Percentiles rank a stretch among this genome's conserved stretches.
These are phyloP conservation scores for Cotesia vestalis DNA, from an alignment of 1,140 invertebrate genomes.

Conservation along the genomic window DNA sequence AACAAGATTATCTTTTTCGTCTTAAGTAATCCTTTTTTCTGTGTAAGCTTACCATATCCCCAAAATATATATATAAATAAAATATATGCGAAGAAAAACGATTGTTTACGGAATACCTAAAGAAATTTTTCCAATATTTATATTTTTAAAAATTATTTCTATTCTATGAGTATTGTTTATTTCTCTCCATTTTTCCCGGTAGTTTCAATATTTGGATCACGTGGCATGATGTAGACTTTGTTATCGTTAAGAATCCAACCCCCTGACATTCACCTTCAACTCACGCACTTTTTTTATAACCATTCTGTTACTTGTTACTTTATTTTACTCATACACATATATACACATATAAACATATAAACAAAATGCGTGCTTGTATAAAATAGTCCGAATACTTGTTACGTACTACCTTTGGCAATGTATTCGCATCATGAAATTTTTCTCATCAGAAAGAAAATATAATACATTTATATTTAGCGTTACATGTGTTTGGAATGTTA, in stretches of 20 bases:
- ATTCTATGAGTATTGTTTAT: neutral
- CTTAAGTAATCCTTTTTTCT: too few relatives aligned
- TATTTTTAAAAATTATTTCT: too few relatives aligned
- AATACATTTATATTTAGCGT: neutral
- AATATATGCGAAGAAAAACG: too few relatives aligned
- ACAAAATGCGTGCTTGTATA: constrained; percentile 4
- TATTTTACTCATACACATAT: neutral
- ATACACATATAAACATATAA: neutral
- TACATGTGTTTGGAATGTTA: too few relatives aligned
- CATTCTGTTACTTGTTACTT: neutral
- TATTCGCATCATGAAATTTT: neutral
- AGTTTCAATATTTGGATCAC: constrained; percentile 47
- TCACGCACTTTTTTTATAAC: constrained; percentile 8
- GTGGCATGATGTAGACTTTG: constrained; percentile 43
- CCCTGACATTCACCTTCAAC: constrained; percentile 19
- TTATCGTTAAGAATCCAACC: constrained; percentile 43
- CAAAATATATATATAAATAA: too few relatives aligned
- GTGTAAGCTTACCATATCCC: too few relatives aligned
- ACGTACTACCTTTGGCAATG: constrained; percentile 4
- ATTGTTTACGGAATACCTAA: too few relatives aligned
- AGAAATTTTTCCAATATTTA: too few relatives aligned
- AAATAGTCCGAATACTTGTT: constrained; percentile 17
- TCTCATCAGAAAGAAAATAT: constrained; percentile 5
- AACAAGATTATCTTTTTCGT: too few relatives aligned
- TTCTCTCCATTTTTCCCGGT: constrained; percentile 5